phyloP scores from a whole-genome alignment of 2,888 invertebrate genomes.

The Drosophila ezoana region DNA sequence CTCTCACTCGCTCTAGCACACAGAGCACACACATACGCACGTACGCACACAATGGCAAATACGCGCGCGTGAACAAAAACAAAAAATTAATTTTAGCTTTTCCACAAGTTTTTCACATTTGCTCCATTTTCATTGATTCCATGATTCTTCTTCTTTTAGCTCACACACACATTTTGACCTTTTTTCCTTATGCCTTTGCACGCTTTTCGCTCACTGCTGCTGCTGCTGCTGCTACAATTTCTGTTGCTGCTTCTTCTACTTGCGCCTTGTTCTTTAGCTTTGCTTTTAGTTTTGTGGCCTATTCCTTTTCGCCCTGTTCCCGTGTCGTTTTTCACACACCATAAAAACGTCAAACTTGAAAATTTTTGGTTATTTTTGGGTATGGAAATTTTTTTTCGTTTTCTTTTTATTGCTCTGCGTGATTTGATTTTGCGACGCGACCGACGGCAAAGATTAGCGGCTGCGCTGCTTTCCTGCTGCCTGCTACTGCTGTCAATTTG shows the following conservation, averaged over 20 bases:
- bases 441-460: constrained; percentile 68
- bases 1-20: constrained; percentile 14
- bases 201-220: constrained; percentile 52
- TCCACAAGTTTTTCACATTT: constrained; percentile 72
- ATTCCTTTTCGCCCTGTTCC: constrained; percentile 54
- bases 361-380: constrained; percentile 70
- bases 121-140: constrained; percentile 71
- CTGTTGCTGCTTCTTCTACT: constrained; percentile 37
- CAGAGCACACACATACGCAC: constrained; percentile 11
- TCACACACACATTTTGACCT: constrained; percentile 60
- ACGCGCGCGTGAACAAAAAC: constrained; percentile 74
- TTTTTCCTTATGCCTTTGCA: constrained; percentile 59
- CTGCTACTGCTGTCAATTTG: constrained; percentile 51
- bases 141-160: constrained; percentile 37
- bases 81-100: constrained; percentile 78
- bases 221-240: constrained; percentile 32
- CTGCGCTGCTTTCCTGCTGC: constrained; percentile 65
- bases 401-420: constrained; percentile 39
- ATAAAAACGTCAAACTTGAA: constrained; percentile 66
- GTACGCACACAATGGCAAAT: constrained; percentile 32
- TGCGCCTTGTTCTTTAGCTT: constrained; percentile 64
- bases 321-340: constrained; percentile 60
- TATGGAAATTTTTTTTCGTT: constrained; percentile 66
- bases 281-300: constrained; percentile 65
- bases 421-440: constrained; percentile 54